Base-by-base conservation (phyloP, 2,888 invertebrate genomes). In the Drosophila quinaria region DNA sequence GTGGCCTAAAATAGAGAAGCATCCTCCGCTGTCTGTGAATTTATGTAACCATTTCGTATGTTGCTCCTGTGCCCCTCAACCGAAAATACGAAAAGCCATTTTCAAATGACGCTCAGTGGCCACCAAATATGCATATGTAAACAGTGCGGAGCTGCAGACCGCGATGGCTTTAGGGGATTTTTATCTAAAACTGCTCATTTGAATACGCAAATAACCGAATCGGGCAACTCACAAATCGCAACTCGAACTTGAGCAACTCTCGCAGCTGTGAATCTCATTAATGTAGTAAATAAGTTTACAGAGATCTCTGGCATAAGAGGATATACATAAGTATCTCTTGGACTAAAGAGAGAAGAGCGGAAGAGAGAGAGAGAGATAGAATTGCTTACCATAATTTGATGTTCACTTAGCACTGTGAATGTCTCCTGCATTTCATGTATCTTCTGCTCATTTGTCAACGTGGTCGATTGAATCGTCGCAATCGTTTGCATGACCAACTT, bases 401-500 rank as follows among this genome's bases (percentile, higher is more conserved):
- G 97, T 78, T 95, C 95, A 54, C 93, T 93, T 17, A 98, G 93
- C 80, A 96, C 95, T 47, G 95, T 94, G 90, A 97, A 98, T 50
- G 95, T 95, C 92, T 97, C 97, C 91, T 96, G 95, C 93, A 96
- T 95, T 76, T 95, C 95, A 41, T 94, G 93, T 85, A 96, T 97
- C 83, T 95, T 95, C 50, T 96, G 94, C 92, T 98, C 98, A 0
- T 96, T 95, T 3, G 96, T 95, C 55, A 97, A 94, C 0, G 97
- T 96, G 91, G 95, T 94, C 60, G 95, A 94, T 86, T 96, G 95
- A 47, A 98, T 95, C 39, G 94, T 94, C 0, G 95, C 93, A 68
- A 98, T 97, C 0, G 97, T 96, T 74, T 96, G 95, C 95, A 98
- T 96, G 3, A 98, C 96, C 67, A 95, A 93, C 92, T 97, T 98